These are phyloP conservation scores for Hydractinia symbiolongicarpus DNA, from an alignment of 30 jellyfish, hydroid and myxozoan genomes.

Conservation along the genomic window DNA sequence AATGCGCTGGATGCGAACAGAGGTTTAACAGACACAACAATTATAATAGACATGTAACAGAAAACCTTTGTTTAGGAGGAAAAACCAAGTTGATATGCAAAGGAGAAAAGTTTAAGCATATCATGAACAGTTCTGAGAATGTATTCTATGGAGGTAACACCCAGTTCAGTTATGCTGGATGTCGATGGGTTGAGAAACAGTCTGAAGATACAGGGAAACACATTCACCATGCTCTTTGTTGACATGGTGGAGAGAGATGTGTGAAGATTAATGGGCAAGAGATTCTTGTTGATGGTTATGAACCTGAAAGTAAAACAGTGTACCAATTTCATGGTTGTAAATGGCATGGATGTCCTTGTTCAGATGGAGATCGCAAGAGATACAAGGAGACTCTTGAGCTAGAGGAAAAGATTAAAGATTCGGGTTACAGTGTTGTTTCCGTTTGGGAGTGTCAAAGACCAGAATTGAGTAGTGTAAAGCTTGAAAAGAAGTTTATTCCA, in stretches of 20 bases:
- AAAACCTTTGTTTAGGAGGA: not conserved
- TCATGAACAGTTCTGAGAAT: not conserved
- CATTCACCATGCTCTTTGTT: not conserved
- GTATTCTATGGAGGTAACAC: slow-evolving; percentile 20
- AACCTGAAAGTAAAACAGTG: slow-evolving; percentile 17
- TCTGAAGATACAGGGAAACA: not conserved
- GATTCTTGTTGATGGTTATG: slow-evolving; percentile 3
- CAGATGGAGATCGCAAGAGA: not conserved
- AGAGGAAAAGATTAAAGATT: not conserved
- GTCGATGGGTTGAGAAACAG: not conserved
- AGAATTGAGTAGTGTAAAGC: not conserved
- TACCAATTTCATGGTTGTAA: slow-evolving; percentile 18
- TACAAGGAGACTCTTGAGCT: not conserved
- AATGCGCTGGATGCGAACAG: slow-evolving; percentile 8
- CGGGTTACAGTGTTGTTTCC: not conserved
- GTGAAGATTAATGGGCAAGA: not conserved
- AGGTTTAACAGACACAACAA: not conserved
- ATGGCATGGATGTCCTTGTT: slow-evolving; percentile 28
- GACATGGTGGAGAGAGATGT: slow-evolving; percentile 10
- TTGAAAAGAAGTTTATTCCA: slow-evolving; percentile 10
- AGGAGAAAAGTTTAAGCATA: slow-evolving; percentile 1
- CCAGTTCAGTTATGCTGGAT: slow-evolving; percentile 7
- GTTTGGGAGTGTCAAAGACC: slow-evolving; percentile 36
- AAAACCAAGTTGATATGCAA: not conserved
- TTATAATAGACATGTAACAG: not conserved